A percentile compares a stretch with the other conserved stretches of the same genome.
phyloP scores from a whole-genome alignment of 2,888 invertebrate genomes.

The Pammene fasciana region DNA sequence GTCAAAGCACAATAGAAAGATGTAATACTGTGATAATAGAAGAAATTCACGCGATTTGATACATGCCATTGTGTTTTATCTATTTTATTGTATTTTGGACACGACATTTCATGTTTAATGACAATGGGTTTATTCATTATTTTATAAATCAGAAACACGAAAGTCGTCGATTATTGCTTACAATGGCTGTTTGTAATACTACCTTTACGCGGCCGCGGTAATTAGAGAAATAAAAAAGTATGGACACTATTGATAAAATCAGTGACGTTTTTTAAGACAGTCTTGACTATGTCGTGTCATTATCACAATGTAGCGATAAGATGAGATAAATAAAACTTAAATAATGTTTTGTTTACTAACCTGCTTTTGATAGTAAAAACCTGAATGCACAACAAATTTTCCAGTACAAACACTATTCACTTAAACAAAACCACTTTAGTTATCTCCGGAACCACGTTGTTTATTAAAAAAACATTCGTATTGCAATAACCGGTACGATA shows the following conservation, averaged over 20 bases:
- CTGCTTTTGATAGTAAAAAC: constrained; percentile 52
- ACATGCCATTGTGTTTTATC: constrained; percentile 41
- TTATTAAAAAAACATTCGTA: constrained; percentile 58
- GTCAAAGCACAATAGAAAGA: constrained; percentile 50
- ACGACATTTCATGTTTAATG: constrained; percentile 47
- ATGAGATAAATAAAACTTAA: constrained; percentile 19
- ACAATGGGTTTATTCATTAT: constrained; percentile 50
- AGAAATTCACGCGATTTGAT: constrained; percentile 52
- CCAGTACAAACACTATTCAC: constrained; percentile 56
- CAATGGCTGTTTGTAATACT: constrained; percentile 15
- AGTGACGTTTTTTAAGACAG: constrained; percentile 1
- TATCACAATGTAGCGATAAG: background rate
- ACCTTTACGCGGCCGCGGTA: background rate
- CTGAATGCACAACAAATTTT: constrained; percentile 52
- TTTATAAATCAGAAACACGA: constrained; percentile 36
- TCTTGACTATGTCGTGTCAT: background rate
- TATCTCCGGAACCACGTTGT: constrained; percentile 48
- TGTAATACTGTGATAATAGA: constrained; percentile 51
- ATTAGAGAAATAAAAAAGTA: constrained; percentile 11
- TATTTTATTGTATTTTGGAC: constrained; percentile 36
- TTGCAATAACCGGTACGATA: constrained; percentile 59
- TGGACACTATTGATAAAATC: background rate
- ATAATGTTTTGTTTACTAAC: constrained; percentile 70
- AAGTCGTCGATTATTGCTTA: constrained; percentile 26
- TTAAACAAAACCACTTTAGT: constrained; percentile 57